Evolutionary conservation across 2,113 vertebrate genomes (phyloP).

Genomic region (Ceyx melanurus): DNA sequence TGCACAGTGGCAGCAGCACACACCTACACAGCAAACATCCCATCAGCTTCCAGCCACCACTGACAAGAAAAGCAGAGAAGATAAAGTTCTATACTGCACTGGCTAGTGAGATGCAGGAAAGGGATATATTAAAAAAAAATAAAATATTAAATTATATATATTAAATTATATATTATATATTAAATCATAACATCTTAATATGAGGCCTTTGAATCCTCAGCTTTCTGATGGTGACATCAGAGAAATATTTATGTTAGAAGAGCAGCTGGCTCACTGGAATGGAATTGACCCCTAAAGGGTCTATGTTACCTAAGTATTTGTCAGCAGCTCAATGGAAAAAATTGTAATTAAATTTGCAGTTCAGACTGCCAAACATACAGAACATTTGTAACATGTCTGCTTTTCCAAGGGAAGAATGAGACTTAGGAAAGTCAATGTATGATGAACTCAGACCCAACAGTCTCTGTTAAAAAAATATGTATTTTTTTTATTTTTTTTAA

Average conservation of each 20-base stretch:
- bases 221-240: neutral
- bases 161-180: neutral
- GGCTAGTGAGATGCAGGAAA: neutral
- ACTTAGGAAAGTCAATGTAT: neutral
- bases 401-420: neutral
- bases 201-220: neutral
- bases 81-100: neutral
- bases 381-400: neutral
- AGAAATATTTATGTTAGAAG: accelerated
- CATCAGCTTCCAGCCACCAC: neutral
- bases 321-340: neutral
- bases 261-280: neutral
- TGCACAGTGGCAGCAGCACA: neutral
- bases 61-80: neutral
- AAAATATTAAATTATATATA: neutral
- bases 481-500: neutral
- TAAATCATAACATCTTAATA: neutral
- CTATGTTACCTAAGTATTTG: neutral
- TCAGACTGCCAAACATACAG: neutral
- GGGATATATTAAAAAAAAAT: neutral
- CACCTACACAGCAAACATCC: neutral
- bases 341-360: neutral
- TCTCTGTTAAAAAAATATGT: neutral
- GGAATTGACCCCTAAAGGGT: neutral
- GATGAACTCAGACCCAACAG: neutral